phyloP scores from a whole-genome alignment of 1,140 invertebrate genomes.

The Magallana gigas region DNA sequence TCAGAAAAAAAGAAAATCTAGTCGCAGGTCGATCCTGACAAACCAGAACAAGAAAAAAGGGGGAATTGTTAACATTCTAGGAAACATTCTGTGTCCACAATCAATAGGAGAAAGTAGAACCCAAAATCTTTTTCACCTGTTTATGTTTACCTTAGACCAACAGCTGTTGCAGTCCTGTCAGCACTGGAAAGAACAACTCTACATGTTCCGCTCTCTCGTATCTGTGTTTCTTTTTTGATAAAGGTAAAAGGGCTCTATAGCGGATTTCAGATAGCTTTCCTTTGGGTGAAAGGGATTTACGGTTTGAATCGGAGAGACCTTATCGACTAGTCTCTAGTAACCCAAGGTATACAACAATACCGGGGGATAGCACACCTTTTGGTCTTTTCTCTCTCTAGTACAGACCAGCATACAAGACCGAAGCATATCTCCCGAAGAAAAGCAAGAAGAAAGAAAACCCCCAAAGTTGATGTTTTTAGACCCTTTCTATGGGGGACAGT shows the following conservation, averaged over 20 bases:
- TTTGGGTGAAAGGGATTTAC: constrained; percentile 22
- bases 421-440: neutral
- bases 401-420: neutral
- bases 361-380: neutral
- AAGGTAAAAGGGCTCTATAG: constrained; percentile 18
- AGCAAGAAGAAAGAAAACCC: neutral
- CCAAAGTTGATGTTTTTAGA: neutral
- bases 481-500: neutral
- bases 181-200: neutral
- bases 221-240: constrained; percentile 30
- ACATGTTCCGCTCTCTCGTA: neutral
- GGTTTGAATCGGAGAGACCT: constrained; percentile 18
- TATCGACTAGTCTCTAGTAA: constrained; percentile 10
- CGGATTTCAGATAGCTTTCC: constrained; percentile 33
- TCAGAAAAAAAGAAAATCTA: no score
- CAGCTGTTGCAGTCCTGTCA: neutral
- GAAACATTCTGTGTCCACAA: neutral
- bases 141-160: neutral
- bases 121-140: constrained; percentile 29
- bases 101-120: neutral
- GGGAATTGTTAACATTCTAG: neutral
- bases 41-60: neutral
- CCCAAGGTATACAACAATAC: neutral
- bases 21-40: neutral
- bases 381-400: neutral